These are phyloP conservation scores for Semaprochilodus insignis DNA, from an alignment of 2,797 vertebrate species.

Conservation along the genomic window DNA sequence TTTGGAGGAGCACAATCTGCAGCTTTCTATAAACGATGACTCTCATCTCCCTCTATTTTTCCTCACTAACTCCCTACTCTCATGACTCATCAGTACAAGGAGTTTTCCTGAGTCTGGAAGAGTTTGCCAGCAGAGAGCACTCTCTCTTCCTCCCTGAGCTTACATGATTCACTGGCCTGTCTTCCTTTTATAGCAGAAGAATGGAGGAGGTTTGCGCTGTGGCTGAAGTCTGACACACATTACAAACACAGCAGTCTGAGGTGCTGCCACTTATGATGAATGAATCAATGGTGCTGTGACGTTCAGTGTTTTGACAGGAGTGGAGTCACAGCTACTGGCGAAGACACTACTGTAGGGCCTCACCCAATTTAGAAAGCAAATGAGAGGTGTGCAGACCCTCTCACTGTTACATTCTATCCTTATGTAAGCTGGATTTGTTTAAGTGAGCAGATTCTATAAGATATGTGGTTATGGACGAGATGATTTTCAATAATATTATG, in stretches of 20 bases:
- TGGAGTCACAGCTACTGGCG: constrained; percentile 25
- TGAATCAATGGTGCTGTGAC: not conserved
- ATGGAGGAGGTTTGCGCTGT: constrained; percentile 85
- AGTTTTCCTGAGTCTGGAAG: constrained; percentile 45
- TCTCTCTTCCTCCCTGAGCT: constrained; percentile 60
- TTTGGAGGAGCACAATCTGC: constrained; percentile 65
- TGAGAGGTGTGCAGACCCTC: not conserved
- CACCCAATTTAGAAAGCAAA: constrained; percentile 5
- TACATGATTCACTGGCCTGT: constrained; percentile 79
- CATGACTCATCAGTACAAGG: constrained; percentile 48
- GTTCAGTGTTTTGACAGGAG: constrained; percentile 9
- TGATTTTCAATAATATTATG: not conserved
- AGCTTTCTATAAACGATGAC: constrained; percentile 43
- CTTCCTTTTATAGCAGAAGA: constrained; percentile 96
- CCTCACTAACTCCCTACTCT: constrained; percentile 22
- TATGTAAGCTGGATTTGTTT: not conserved
- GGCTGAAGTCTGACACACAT: constrained; percentile 56
- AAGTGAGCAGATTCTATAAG: not conserved
- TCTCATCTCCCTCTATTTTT: constrained; percentile 58
- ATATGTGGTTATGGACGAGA: not conserved
- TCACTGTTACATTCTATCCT: too few species aligned
- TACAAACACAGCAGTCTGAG: constrained; percentile 20
- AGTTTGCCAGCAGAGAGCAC: constrained; percentile 61
- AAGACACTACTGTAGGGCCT: not conserved
- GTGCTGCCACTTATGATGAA: constrained; percentile 28